phyloP scores from a whole-genome alignment of 2,113 vertebrate species.

The Microtus pennsylvanicus region DNA sequence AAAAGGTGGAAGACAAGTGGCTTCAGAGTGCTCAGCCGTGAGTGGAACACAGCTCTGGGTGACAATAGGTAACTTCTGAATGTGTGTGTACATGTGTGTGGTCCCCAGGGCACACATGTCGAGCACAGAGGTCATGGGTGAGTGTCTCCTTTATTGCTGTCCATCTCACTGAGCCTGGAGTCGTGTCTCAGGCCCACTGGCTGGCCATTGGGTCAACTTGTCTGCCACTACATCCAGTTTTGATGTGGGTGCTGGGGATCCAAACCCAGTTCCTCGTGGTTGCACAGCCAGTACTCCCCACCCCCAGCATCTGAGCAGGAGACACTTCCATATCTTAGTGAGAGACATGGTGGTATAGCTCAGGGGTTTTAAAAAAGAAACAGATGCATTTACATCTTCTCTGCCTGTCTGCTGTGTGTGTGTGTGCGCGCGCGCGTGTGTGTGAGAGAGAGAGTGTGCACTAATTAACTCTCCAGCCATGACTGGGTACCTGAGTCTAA shows the following conservation, averaged over 20 bases:
- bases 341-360: background rate
- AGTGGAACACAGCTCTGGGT: background rate
- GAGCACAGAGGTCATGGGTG: background rate
- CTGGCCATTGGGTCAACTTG: background rate
- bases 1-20: background rate
- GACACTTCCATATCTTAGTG: background rate
- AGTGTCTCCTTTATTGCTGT: background rate
- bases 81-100: background rate
- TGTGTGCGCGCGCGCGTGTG: background rate
- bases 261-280: too few relatives aligned
- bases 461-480: background rate
- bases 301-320: background rate
- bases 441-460: rapidly evolving
- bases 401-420: background rate
- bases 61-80: background rate
- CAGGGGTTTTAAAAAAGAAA: background rate
- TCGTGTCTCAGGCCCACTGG: background rate
- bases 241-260: background rate
- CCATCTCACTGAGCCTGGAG: background rate
- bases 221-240: background rate
- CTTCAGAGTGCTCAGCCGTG: background rate
- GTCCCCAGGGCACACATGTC: background rate
- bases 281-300: background rate
- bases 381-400: background rate
- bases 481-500: conserved; percentile 32